Conservation (phyloP, 2,113 vertebrate genomes). For the Pteropus alecto region DNA sequence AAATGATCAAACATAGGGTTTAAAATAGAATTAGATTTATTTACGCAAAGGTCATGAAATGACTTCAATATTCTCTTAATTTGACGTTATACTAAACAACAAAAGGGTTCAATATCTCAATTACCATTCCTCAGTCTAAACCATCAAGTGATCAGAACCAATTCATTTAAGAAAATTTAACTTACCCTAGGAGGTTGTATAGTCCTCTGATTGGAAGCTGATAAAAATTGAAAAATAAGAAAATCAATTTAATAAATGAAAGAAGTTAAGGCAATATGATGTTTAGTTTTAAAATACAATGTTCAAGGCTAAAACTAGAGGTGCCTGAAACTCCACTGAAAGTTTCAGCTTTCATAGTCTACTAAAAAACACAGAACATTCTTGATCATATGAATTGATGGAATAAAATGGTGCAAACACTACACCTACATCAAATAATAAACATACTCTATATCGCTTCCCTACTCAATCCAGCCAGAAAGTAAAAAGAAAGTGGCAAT, state of each 20-base stretch:
- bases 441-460: background rate
- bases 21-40: background rate
- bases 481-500: background rate
- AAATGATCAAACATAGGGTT: conserved; percentile 24
- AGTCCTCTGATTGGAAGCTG: conserved; percentile 84
- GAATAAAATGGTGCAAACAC: conserved; percentile 23
- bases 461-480: background rate
- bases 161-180: conserved; percentile 80
- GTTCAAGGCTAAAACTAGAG: background rate
- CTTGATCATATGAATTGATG: background rate
- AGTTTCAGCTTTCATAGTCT: background rate
- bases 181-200: conserved; percentile 87
- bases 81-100: conserved; percentile 71
- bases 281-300: conserved; percentile 49
- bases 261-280: background rate
- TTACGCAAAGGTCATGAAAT: conserved; percentile 47
- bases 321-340: background rate
- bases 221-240: conserved; percentile 57
- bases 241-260: conserved; percentile 38
- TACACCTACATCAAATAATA: background rate
- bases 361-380: background rate
- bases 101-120: conserved; percentile 77
- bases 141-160: conserved; percentile 77
- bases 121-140: conserved; percentile 73
- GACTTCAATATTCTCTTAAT: conserved; percentile 78